A percentile compares a stretch with the other conserved stretches of the same genome.
Evolutionary conservation across 2,888 invertebrate genomes (phyloP).

Genomic region (Frankliniella fusca): DNA sequence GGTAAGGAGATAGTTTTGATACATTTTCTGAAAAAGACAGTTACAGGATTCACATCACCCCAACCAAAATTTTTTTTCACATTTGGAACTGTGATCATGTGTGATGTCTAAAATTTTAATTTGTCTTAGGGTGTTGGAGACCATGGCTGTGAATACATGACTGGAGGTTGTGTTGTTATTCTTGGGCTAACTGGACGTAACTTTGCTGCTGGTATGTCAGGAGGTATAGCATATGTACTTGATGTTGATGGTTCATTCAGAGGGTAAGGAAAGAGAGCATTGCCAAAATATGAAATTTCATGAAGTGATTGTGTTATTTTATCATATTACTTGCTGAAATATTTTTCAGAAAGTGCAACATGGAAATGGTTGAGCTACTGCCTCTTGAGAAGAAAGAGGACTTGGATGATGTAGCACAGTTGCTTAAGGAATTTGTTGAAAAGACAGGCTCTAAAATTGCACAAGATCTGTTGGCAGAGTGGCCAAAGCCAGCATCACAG

Average conservation of each 20-base stretch:
- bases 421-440: slow-evolving; percentile 78
- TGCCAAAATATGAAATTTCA: neutral
- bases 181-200: slow-evolving; percentile 94
- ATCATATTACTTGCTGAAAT: neutral
- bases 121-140: slow-evolving; percentile 80
- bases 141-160: slow-evolving; percentile 99
- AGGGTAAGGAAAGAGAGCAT: slow-evolving; percentile 45
- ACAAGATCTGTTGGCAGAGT: slow-evolving; percentile 67
- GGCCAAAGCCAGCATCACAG: slow-evolving; percentile 70
- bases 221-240: slow-evolving; percentile 86
- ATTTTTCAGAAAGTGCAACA: slow-evolving; percentile 73
- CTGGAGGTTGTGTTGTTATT: slow-evolving; percentile 86
- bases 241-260: slow-evolving; percentile 82
- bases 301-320: neutral
- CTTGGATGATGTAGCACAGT: slow-evolving; percentile 64
- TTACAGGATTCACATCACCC: neutral
- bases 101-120: neutral
- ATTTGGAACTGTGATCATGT: neutral
- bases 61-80: neutral
- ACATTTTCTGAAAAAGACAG: neutral
- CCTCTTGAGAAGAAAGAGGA: slow-evolving; percentile 76
- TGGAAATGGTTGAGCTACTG: slow-evolving; percentile 90
- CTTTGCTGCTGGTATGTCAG: slow-evolving; percentile 99
- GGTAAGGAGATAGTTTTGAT: slow-evolving; percentile 44
- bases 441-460: slow-evolving; percentile 88